phyloP scores from a whole-genome alignment of 1,140 invertebrate genomes.

The Lepidurus arcticus region DNA sequence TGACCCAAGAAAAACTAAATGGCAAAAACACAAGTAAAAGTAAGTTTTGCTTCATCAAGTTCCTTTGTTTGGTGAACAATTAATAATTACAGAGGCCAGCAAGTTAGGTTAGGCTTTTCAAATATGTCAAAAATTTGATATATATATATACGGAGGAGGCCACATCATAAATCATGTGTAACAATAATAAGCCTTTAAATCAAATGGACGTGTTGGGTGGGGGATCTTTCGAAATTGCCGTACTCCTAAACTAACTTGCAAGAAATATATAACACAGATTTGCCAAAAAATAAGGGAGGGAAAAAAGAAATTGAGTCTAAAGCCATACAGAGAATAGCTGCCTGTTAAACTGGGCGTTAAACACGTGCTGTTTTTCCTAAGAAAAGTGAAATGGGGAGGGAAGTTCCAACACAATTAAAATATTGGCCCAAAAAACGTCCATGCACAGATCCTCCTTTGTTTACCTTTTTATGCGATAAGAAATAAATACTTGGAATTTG shows the following conservation, averaged over 20 bases:
- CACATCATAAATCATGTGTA: conserved; percentile 15
- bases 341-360: background rate
- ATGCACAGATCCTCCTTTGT: background rate
- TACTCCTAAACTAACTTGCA: background rate
- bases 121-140: conserved; percentile 18
- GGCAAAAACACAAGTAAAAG: background rate
- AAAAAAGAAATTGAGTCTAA: background rate
- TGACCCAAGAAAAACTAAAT: background rate
- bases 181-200: background rate
- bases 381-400: background rate
- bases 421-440: background rate
- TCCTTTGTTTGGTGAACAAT: conserved; percentile 15
- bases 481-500: conserved; percentile 7
- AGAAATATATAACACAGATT: conserved; percentile 11
- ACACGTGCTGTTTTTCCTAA: background rate
- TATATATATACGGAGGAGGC: background rate
- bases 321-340: background rate
- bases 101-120: background rate
- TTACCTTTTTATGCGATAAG: background rate
- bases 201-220: background rate
- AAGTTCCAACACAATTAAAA: background rate
- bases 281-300: background rate
- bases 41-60: background rate
- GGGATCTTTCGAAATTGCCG: background rate
- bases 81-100: conserved; percentile 15